Conservation (phyloP, 2,888 invertebrate species). For the Amphipoea lucens region DNA sequence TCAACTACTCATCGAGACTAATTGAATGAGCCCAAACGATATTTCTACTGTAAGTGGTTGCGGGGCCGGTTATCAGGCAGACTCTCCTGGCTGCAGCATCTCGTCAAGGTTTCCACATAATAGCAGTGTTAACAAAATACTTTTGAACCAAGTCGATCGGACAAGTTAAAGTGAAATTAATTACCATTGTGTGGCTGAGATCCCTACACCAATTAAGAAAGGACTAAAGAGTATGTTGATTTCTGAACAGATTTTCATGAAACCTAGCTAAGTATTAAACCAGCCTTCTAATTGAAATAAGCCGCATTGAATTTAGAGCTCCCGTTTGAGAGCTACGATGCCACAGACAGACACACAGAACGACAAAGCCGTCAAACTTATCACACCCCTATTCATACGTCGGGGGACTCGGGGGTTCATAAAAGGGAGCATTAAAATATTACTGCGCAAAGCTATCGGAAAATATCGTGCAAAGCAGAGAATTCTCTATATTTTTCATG, state of each 20-base stretch:
- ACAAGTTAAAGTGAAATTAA: background rate
- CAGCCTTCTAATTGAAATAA: background rate
- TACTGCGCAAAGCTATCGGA: background rate
- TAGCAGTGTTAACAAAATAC: background rate
- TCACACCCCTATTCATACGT: too few relatives aligned
- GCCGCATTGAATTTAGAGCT: background rate
- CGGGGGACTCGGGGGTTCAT: background rate
- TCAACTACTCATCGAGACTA: background rate
- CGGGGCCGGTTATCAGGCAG: background rate
- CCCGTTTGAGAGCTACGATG: background rate
- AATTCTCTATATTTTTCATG: background rate
- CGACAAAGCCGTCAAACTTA: background rate
- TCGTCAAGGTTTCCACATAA: background rate
- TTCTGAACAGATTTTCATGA: background rate
- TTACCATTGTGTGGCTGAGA: background rate
- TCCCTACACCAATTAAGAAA: background rate
- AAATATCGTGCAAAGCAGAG: background rate
- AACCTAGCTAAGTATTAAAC: background rate
- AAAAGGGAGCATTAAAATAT: background rate
- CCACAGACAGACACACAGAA: background rate
- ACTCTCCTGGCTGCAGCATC: background rate
- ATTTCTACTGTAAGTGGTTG: background rate
- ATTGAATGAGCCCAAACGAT: background rate
- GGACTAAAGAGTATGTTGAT: background rate
- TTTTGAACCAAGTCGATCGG: background rate